Base-by-base conservation (phyloP, 2,888 invertebrate species). In the Hemistola chrysoprasaria region DNA sequence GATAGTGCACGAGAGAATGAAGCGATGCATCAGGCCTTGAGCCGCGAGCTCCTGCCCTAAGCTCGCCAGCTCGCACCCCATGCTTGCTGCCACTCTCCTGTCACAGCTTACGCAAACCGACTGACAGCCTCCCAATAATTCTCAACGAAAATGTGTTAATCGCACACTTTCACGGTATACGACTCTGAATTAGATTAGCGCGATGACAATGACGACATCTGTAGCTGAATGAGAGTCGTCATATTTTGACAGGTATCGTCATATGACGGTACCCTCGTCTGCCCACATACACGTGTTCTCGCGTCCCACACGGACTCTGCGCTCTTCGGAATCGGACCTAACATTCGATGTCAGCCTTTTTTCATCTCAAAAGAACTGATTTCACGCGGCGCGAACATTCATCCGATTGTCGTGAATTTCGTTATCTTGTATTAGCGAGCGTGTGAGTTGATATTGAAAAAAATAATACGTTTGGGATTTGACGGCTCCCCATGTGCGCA, bases 81-180 rank as follows among this genome's bases (percentile, higher is more conserved):
- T 62, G 54, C 59, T 63, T 69, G 48, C 78, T 87, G 86, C 84
- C 87, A 87, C 69, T 87, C 86, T 79, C 81, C 81, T 87, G 87
- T 87, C 87, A 87, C 70, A 79, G 87, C 80, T 88, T 88, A 88
- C 85, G 87, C 84, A 87, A 87, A 70, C 69, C 75, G 63, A 76
- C 71, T 85, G 87, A 86, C 87, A 86, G 78, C 75, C 79, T 82
- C 74, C 82, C 78, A 86, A 85, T 84, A 83, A 83, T 84, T 82
- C 85, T 81, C 79, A 72, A 82, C 81, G 82, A 85, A 80, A 86
- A 87, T 84, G 87, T 88, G 87, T 87, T 87, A 87, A 87, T 87
- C 83, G 80, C 72, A 76, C 83, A 86, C 83, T 86, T 86, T 85
- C 79, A 87, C 83, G 87, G 78, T 81, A 65, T 68, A 65, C 81